Base-by-base conservation (phyloP, 2,888 invertebrate species). In the Eristalis tenax region DNA sequence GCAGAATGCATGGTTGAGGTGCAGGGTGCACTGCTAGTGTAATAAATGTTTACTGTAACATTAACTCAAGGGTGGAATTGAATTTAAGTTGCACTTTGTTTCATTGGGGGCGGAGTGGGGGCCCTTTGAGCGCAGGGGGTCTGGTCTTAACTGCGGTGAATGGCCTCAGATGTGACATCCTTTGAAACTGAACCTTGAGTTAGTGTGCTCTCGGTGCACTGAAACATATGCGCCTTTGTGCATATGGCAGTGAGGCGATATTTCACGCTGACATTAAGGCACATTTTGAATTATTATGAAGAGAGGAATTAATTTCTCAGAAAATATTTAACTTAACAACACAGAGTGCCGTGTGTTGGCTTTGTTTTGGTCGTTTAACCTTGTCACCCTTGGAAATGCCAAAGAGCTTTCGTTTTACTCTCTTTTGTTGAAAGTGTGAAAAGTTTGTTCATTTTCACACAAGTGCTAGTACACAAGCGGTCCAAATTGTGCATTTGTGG, bases 361-460 rank as follows among this genome's bases (percentile, higher is more conserved):
- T 78, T 73, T 81, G 76, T 85, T 77, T 78, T 73, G 74, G 82
- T 73, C 77, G 78, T 86, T 86, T 86, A 82, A 82, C 86, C 77
- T 78, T 82, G 86, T 78, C 82, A 78, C 69, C 73, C 82, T 81
- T 57, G 23, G 65, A 50, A 50, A 18, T 1, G 8, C 50, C 8
- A 18, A 50, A 68, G 43, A 68, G 15, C 23, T 59, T 26, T 59
- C 23, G 26, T 26, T 26, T 28, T n/a, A 28, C 28, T 28, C 4
- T 28, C 4, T 28, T 28, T 59, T 59, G 26, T 3, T 4, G 59
- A 4, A 28, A 15, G 13, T 1, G 26, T 4, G 5, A 32, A 23
- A 59, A 59, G 15, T 2, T 13, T 23, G 26, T 23, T 4, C 11
- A 18, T n/a, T 50, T 50, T 8, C 50, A 38, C 38, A 13, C 38